Evolutionary conservation across 2,113 vertebrate genomes (phyloP), one percentile per base, ranked within the genome.

Genomic region (Charina bottae): DNA sequence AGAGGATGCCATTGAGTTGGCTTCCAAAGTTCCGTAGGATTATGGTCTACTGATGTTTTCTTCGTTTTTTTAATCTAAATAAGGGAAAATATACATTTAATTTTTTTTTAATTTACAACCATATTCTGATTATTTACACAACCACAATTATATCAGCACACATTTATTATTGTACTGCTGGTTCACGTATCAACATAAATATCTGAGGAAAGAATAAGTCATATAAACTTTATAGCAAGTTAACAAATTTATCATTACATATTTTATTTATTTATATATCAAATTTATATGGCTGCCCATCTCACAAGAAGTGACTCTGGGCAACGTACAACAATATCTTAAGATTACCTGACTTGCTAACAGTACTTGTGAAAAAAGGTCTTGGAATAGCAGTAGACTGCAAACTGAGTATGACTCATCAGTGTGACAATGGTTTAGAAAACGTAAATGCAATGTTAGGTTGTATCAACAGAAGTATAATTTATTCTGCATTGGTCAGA

Each of bases 1-100:
- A 84, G 97, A 96, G 91, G 97, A 97, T 96, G 98, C 98, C 98
- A 98, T 98, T 23, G 88, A 96, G 86, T 42, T 95, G 93, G 87
- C 94, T 87, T 88, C 92, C 54, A 90, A 28, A 10, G 59, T 1
- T 42, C 93, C 92, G 54, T 2, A 92, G 15, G 92, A 26, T 91
- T 90, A 89, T 1, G 83, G 93, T 87, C 46, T 87, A 58, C 84
- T 1, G 64, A 83, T 62, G 87, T 68, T 94, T 84, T 46, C 94
- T 95, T 92, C 13, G 49, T 94, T 24, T 90, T 90, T 42, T 93
- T 89, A 87, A 59, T 21, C 19, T 90, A 46, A 92, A 93, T 91
- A 90, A 90, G 96, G 95, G 4, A 94, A 96, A 93, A 92, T 60
- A 96, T 8, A 90, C 0, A 13, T 42, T 91, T n/a, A 88, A 72